A percentile compares a stretch with the other conserved stretches of the same genome.
Conservation (phyloP, 2,797 vertebrate species). For the Xenops minutus region DNA sequence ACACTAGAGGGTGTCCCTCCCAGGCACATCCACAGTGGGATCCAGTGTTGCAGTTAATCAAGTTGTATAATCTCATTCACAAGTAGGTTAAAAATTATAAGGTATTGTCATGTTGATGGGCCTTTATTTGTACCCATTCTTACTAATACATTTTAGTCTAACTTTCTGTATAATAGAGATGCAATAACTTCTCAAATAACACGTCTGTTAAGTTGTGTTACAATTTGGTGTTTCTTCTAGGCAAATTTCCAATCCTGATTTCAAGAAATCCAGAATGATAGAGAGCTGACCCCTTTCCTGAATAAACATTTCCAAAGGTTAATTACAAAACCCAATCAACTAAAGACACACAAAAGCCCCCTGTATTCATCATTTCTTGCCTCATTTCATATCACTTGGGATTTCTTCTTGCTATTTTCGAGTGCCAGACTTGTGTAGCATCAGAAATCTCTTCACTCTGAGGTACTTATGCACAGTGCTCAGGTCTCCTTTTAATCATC, state of each 20-base stretch:
- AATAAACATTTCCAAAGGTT: neutral
- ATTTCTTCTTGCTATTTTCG: neutral
- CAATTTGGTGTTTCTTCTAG: neutral
- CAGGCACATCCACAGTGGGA: neutral
- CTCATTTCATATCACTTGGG: neutral
- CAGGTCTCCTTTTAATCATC: neutral
- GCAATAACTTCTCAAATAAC: neutral
- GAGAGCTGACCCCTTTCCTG: neutral
- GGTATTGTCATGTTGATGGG: neutral
- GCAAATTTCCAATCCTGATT: neutral
- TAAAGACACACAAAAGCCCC: neutral
- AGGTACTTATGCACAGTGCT: neutral
- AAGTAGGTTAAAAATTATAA: neutral
- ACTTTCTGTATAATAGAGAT: neutral
- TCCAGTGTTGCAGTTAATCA: neutral
- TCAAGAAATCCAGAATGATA: neutral
- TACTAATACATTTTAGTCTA: neutral
- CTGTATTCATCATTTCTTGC: neutral
- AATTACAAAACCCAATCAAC: neutral
- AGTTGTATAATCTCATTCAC: neutral
- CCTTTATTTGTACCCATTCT: neutral
- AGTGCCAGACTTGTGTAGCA: neutral
- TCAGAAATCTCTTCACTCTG: neutral
- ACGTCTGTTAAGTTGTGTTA: neutral
- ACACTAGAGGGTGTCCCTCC: rapidly evolving